Percentiles rank a stretch among this genome's conserved stretches.
Evolutionary conservation across 2,113 vertebrate genomes (phyloP).

Genomic region (Cryptotis parvus): DNA sequence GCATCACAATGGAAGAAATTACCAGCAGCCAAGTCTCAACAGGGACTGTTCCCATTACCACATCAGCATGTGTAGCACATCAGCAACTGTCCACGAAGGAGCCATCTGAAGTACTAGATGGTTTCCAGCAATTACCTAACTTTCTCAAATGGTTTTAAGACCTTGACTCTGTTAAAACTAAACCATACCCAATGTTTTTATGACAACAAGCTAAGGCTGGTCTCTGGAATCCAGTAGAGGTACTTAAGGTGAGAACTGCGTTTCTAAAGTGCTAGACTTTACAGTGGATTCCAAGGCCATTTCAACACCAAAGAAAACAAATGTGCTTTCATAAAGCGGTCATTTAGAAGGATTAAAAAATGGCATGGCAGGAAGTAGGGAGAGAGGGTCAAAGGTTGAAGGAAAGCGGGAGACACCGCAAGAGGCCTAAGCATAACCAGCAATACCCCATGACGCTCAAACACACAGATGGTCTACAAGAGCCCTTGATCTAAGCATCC

Average conservation of each 20-base stretch:
- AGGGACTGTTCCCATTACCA: background rate
- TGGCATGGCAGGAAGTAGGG: background rate
- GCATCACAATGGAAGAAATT: background rate
- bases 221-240: conserved; percentile 20
- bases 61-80: background rate
- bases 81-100: background rate
- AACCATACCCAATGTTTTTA: background rate
- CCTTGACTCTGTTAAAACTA: conserved; percentile 20
- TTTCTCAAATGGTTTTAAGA: background rate
- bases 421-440: background rate
- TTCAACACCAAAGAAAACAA: conserved; percentile 43
- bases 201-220: background rate
- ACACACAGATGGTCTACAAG: background rate
- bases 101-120: background rate
- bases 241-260: background rate
- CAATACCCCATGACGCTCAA: background rate
- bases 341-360: conserved; percentile 33
- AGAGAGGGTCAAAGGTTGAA: background rate
- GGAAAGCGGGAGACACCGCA: background rate
- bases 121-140: conserved; percentile 20
- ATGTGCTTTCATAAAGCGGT: background rate
- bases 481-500: conserved; percentile 45
- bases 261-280: conserved; percentile 74
- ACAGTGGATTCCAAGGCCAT: conserved; percentile 7
- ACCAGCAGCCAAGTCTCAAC: background rate